Percentiles rank a stretch among this genome's conserved stretches.
These are phyloP conservation scores for Siniperca chuatsi DNA, from an alignment of 2,113 vertebrate genomes.

Conservation along the genomic window DNA sequence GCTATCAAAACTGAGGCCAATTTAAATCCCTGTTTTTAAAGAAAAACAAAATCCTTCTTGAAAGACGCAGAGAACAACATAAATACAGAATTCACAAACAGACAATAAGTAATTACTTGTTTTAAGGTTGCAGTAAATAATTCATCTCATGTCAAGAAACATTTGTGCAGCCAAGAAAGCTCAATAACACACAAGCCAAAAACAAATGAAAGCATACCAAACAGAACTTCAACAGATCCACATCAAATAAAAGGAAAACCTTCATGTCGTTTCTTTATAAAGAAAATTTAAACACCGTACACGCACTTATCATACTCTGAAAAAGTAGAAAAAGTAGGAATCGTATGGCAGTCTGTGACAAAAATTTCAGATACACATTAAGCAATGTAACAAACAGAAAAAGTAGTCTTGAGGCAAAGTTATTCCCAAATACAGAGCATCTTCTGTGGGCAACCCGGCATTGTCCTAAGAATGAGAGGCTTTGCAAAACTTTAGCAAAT, in stretches of 20 bases:
- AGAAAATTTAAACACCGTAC: conserved; percentile 53
- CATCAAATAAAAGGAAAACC: conserved; percentile 53
- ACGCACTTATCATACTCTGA: conserved; percentile 57
- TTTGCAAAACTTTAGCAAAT: conserved; percentile 32
- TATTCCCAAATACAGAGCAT: conserved; percentile 68
- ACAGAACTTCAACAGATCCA: conserved; percentile 51
- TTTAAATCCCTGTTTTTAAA: conserved; percentile 42
- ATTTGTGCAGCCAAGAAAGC: conserved; percentile 46
- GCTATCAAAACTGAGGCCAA: conserved; percentile 28
- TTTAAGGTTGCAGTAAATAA: conserved; percentile 47
- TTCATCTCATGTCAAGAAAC: conserved; percentile 33
- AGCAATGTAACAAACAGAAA: conserved; percentile 65
- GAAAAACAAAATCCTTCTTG: conserved; percentile 23
- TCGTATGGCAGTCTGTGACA: conserved; percentile 74
- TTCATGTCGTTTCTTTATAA: conserved; percentile 54
- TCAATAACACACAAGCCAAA: conserved; percentile 39
- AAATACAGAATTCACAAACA: conserved; percentile 51
- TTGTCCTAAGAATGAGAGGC: conserved; percentile 51
- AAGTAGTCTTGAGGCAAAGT: conserved; percentile 76
- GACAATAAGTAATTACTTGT: conserved; percentile 28
- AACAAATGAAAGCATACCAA: conserved; percentile 33
- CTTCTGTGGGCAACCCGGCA: conserved; percentile 56
- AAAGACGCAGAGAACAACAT: conserved; percentile 43
- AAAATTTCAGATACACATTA: conserved; percentile 70
- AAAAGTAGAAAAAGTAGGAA: conserved; percentile 75